A percentile compares a stretch with the other conserved stretches of the same genome.
Conservation (phyloP, 2,113 vertebrate genomes). For the Hemicordylus capensis region DNA sequence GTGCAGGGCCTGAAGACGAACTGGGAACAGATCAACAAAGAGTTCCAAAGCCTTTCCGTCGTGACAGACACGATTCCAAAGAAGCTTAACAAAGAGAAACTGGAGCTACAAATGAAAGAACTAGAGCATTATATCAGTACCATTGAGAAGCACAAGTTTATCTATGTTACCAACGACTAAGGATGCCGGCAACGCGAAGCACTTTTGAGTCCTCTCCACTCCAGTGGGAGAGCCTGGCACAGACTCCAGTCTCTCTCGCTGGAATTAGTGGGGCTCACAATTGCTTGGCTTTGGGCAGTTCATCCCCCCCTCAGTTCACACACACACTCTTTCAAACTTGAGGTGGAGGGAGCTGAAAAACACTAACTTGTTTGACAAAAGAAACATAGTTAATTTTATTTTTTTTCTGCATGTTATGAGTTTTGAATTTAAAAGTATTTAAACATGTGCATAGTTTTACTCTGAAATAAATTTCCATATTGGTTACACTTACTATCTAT, state of each 20-base stretch:
- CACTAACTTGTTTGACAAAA: neutral
- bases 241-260: neutral
- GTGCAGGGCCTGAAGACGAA: neutral
- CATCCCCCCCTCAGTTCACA: neutral
- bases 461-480: neutral
- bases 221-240: neutral
- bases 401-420: neutral
- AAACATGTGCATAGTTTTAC: too few relatives aligned
- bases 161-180: neutral
- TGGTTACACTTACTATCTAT: neutral
- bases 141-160: neutral
- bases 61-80: neutral
- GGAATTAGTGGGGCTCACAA: neutral
- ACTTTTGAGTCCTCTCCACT: too few relatives aligned
- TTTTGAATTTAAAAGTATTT: neutral
- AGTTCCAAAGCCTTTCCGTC: neutral
- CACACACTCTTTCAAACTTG: too few relatives aligned
- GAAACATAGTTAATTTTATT: neutral
- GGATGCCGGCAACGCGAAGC: neutral
- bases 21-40: conserved; percentile 6
- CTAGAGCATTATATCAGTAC: neutral
- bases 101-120: conserved; percentile 6
- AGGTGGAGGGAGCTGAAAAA: neutral
- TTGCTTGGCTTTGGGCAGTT: too few relatives aligned
- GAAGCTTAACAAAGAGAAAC: neutral